Conservation (phyloP, 2,113 vertebrate genomes). For the Poeciliopsis retropinna region DNA sequence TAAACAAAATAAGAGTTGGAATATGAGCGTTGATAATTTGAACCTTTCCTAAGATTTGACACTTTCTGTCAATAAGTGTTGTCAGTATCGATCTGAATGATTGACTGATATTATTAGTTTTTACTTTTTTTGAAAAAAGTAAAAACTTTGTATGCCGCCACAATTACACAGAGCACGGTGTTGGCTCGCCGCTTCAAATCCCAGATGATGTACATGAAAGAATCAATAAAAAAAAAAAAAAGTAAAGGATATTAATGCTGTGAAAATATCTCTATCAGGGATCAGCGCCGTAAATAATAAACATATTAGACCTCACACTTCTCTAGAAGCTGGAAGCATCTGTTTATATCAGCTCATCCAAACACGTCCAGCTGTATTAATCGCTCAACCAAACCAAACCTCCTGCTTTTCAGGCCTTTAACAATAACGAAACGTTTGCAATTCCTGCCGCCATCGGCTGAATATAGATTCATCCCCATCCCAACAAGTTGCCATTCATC, state of each 20-base stretch:
- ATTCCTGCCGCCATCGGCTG: slow-evolving; percentile 24
- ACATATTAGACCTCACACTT: slow-evolving; percentile 19
- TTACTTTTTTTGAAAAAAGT: too few relatives aligned
- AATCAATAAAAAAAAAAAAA: not conserved
- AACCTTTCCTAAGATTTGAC: too few relatives aligned
- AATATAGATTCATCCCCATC: slow-evolving; percentile 28
- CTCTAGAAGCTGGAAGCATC: slow-evolving; percentile 7
- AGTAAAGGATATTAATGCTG: not conserved
- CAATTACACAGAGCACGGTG: not conserved
- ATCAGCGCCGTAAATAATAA: slow-evolving; percentile 8
- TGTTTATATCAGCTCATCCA: slow-evolving; percentile 5
- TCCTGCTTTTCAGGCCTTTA: slow-evolving; percentile 26
- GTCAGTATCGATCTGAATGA: too few relatives aligned
- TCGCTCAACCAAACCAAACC: slow-evolving; percentile 20
- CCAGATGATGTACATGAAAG: not conserved
- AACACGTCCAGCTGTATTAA: slow-evolving; percentile 17
- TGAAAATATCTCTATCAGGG: not conserved
- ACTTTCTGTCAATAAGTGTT: too few relatives aligned
- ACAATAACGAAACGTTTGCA: slow-evolving; percentile 34
- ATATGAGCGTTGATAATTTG: not conserved
- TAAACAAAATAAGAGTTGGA: not conserved
- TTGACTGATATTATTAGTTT: too few relatives aligned
- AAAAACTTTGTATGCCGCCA: not conserved
- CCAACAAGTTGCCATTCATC: slow-evolving; percentile 56
- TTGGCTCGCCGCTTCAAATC: not conserved